Percentiles rank a stretch among this genome's conserved stretches.
Evolutionary conservation across 1,140 invertebrate species (phyloP).

Genomic region (Pseudomyrmex sp.): DNA sequence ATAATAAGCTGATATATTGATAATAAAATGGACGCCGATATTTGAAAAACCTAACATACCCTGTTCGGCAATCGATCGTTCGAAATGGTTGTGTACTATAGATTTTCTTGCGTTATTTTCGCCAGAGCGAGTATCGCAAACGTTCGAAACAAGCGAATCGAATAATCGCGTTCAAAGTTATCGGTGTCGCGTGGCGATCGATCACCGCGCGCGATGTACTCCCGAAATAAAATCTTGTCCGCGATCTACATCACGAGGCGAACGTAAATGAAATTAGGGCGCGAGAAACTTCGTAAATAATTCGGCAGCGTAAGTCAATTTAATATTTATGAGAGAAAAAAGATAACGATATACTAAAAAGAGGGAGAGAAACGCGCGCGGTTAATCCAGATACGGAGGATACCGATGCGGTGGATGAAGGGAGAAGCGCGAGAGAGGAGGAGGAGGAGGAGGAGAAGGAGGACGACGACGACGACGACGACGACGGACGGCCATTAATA

Average conservation of each 20-base stretch:
- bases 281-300: conserved; percentile 54
- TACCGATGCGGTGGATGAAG: background rate
- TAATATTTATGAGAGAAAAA: background rate
- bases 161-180: conserved; percentile 25
- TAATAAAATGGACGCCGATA: background rate
- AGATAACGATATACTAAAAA: conserved; percentile 6
- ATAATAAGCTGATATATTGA: conserved; percentile 3
- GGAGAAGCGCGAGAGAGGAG: conserved; percentile 31
- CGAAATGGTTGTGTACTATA: no score
- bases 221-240: conserved; percentile 48
- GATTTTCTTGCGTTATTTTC: conserved; percentile 18
- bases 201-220: conserved; percentile 37
- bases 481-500: conserved; percentile 65
- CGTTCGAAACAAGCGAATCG: conserved; percentile 7
- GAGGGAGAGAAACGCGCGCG: background rate
- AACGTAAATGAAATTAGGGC: conserved; percentile 15
- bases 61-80: background rate
- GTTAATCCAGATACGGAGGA: conserved; percentile 21
- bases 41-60: background rate
- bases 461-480: conserved; percentile 23
- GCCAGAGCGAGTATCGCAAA: background rate
- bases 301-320: conserved; percentile 23
- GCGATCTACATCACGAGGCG: conserved; percentile 45
- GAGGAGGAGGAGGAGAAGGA: conserved; percentile 53
- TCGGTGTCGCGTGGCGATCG: conserved; percentile 22